These are phyloP conservation scores for Hystrix cristata DNA, from an alignment of 2,113 vertebrate genomes.

Conservation along the genomic window DNA sequence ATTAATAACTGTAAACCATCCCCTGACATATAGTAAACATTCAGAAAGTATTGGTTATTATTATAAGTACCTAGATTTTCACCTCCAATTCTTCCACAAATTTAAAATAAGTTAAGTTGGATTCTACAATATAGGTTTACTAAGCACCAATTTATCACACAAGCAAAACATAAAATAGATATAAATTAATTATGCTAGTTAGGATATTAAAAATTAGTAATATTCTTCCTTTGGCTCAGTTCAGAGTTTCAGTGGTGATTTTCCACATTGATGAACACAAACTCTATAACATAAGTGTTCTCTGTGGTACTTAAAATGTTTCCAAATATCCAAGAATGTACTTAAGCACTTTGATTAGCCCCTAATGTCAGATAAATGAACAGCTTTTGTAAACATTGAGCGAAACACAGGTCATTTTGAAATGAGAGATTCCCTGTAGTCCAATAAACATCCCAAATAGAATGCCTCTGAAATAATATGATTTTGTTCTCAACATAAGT, in stretches of 20 bases:
- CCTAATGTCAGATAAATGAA: slow-evolving; percentile 68
- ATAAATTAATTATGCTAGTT: slow-evolving; percentile 59
- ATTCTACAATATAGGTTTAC: not conserved
- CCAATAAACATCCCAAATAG: slow-evolving; percentile 22
- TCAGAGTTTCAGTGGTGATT: slow-evolving; percentile 44
- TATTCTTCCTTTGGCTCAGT: slow-evolving; percentile 44
- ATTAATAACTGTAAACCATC: not conserved
- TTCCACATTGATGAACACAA: slow-evolving; percentile 28
- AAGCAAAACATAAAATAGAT: slow-evolving; percentile 41
- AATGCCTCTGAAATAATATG: slow-evolving; percentile 56
- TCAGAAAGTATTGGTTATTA: not conserved
- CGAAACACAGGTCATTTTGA: slow-evolving; percentile 57
- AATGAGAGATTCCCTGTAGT: slow-evolving; percentile 50
- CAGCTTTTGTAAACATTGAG: slow-evolving; percentile 47
- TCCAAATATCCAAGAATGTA: slow-evolving; percentile 57
- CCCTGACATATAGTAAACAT: not conserved
- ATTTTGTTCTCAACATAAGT: slow-evolving; percentile 44
- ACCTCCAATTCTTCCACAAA: not conserved
- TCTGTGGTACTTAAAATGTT: slow-evolving; percentile 59
- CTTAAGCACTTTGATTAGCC: slow-evolving; percentile 65
- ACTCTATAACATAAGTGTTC: slow-evolving; percentile 59
- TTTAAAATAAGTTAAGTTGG: not conserved
- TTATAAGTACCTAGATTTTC: not conserved
- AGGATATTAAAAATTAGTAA: not conserved
- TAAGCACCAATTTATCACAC: not conserved